These are phyloP conservation scores for Magallana nippona DNA, from an alignment of 2,888 invertebrate species.

Conservation along the genomic window DNA sequence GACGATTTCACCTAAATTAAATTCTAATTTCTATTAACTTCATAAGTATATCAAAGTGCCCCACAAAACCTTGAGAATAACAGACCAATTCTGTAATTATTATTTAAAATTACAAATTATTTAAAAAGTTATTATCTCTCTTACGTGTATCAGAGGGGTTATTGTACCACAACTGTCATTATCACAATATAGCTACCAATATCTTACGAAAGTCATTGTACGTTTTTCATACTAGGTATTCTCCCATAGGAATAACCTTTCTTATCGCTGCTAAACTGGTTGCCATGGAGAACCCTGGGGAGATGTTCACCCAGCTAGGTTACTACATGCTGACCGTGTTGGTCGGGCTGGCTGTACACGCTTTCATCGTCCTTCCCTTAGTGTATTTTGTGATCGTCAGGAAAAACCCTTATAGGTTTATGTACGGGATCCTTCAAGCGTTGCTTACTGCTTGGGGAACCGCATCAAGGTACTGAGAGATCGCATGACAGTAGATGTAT, in stretches of 20 bases:
- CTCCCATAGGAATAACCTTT: slow-evolving; percentile 78
- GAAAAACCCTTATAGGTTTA: slow-evolving; percentile 73
- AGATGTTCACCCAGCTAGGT: slow-evolving; percentile 91
- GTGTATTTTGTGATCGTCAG: slow-evolving; percentile 86
- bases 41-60: too few relatives aligned
- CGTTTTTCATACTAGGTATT: slow-evolving; percentile 71
- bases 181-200: too few relatives aligned
- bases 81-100: too few relatives aligned
- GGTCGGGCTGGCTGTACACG: slow-evolving; percentile 91
- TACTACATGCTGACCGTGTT: slow-evolving; percentile 92
- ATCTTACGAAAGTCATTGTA: neutral
- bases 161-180: too few relatives aligned
- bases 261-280: slow-evolving; percentile 91
- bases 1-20: too few relatives aligned
- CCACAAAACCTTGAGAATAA: too few relatives aligned
- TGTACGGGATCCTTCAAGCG: slow-evolving; percentile 81
- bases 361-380: slow-evolving; percentile 92
- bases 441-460: slow-evolving; percentile 83
- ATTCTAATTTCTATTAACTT: too few relatives aligned
- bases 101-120: too few relatives aligned
- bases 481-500: too few relatives aligned
- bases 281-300: slow-evolving; percentile 91
- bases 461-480: slow-evolving; percentile 72
- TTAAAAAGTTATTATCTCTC: too few relatives aligned
- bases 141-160: too few relatives aligned